Conservation (phyloP, 64 coral and sea anemone genomes). For the Porites lutea region DNA sequence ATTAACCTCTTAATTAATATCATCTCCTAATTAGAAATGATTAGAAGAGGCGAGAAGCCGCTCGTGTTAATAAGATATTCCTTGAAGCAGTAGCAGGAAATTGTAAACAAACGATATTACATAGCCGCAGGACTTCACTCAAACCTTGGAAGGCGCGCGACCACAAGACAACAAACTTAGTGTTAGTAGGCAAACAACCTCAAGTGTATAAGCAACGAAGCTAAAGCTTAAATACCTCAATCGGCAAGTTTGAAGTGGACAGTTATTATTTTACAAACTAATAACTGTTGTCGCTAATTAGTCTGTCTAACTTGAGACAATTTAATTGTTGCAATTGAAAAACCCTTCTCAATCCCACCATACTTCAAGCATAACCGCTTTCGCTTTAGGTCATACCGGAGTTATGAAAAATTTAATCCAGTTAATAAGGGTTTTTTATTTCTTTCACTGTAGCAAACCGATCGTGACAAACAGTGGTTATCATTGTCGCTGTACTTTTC, state of each 20-base stretch:
- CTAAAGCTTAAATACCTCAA: not conserved
- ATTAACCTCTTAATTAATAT: slow-evolving; percentile 99
- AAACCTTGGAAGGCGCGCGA: not conserved
- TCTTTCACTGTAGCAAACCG: slow-evolving; percentile 2
- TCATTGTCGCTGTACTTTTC: not conserved
- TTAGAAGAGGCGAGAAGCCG: slow-evolving; percentile 92
- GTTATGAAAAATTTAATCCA: slow-evolving; percentile 29
- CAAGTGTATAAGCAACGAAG: not conserved
- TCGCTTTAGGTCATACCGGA: slow-evolving; percentile 19
- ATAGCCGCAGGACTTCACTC: not conserved
- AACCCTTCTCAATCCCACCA: slow-evolving; percentile 17
- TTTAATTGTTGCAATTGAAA: slow-evolving; percentile 54
- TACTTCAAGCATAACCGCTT: slow-evolving; percentile 44
- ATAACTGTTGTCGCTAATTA: slow-evolving; percentile 42
- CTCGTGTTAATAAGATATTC: slow-evolving; percentile 91
- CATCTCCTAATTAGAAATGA: slow-evolving; percentile 97
- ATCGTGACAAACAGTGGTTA: not conserved
- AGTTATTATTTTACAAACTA: slow-evolving; percentile 7
- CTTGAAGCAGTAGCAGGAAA: slow-evolving; percentile 75
- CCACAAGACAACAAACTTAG: not conserved
- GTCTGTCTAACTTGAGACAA: slow-evolving; percentile 39
- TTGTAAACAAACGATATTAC: slow-evolving; percentile 77
- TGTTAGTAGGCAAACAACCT: not conserved
- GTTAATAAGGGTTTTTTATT: slow-evolving; percentile 22
- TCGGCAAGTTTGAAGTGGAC: slow-evolving; percentile 16